Base-by-base conservation (phyloP, 2,113 vertebrate genomes). In the Eupsittula cactorum region DNA sequence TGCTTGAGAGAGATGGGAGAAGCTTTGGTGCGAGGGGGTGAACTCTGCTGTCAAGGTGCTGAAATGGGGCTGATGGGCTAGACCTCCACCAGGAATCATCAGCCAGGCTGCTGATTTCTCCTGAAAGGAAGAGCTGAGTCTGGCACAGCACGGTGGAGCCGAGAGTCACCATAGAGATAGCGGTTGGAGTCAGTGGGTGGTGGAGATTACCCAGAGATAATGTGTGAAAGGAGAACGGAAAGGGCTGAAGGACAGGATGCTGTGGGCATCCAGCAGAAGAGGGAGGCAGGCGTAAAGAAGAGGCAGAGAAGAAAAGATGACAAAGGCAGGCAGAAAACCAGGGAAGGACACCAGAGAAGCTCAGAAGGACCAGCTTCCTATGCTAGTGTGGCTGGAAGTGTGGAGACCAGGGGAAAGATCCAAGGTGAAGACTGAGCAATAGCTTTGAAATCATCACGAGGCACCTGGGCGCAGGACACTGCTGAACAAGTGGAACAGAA, bases 91-190 rank as follows among this genome's bases (percentile, higher is more conserved):
- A 13, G 63, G 44, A 21, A 49, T 64, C 0, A 1, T 18, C 80
- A 62, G 68, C 28, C 68, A 50, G 71, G 60, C 76, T 92, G 50
- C 68, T 88, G 94, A 8, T 18, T n/a, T 39, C 39, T 65, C 76
- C 44, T 9, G 42, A 59, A 87, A 47, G 85, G 49, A 60, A 39
- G 68, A 88, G 60, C 50, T 28, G 21, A 86, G 65, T 42, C 80
- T 93, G 91, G 91, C 86, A 91, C 74, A 57, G 94, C 57, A 28
- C 6, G 0, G 77, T 49, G 46, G 69, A 71, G 53, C 76, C 46
- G 80, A 64, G 91, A 94, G 77, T 95, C 94, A 87, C 91, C 95
- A 89, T 65, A 94, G 94, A 79, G 94, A 95, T 79, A 27, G 74
- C 7, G 24, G 62, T 42, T 88, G 86, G 80, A 95, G 62, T 2